phyloP scores from a whole-genome alignment of 1,140 invertebrate species.

The Condylostylus longicornis region DNA sequence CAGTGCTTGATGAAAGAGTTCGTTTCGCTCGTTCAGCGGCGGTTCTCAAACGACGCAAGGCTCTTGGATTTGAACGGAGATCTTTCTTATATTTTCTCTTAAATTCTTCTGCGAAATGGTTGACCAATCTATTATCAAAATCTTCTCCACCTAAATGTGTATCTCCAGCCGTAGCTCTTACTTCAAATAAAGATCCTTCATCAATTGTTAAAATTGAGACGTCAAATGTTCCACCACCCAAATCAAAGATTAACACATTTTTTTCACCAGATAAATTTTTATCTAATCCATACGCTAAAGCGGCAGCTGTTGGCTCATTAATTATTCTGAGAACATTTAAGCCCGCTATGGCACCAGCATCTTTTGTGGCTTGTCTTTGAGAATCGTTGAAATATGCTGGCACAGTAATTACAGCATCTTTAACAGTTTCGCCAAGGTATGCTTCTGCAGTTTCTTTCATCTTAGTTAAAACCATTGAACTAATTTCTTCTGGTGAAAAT shows the following conservation, averaged over 20 bases:
- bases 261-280: conserved; percentile 55
- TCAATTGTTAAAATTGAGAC: conserved; percentile 70
- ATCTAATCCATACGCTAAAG: conserved; percentile 54
- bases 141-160: conserved; percentile 54
- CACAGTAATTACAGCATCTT: conserved; percentile 41
- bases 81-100: conserved; percentile 67
- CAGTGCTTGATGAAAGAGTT: conserved; percentile 43
- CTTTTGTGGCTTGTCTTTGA: conserved; percentile 44
- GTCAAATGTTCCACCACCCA: conserved; percentile 58
- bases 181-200: conserved; percentile 60
- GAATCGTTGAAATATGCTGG: conserved; percentile 46
- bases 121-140: conserved; percentile 63
- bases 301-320: conserved; percentile 53
- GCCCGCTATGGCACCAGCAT: conserved; percentile 45
- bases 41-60: conserved; percentile 53
- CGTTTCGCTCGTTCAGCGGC: conserved; percentile 51
- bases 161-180: conserved; percentile 57
- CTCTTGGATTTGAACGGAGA: conserved; percentile 49
- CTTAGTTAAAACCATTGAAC: conserved; percentile 55
- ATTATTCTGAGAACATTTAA: conserved; percentile 49
- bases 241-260: conserved; percentile 52
- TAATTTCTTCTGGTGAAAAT: conserved; percentile 57
- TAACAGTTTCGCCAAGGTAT: conserved; percentile 48
- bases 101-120: conserved; percentile 57
- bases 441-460: conserved; percentile 65